Percentiles rank a stretch among this genome's conserved stretches.
Evolutionary conservation across 1,140 invertebrate genomes (phyloP).

Genomic region (Drosophila leontia): DNA sequence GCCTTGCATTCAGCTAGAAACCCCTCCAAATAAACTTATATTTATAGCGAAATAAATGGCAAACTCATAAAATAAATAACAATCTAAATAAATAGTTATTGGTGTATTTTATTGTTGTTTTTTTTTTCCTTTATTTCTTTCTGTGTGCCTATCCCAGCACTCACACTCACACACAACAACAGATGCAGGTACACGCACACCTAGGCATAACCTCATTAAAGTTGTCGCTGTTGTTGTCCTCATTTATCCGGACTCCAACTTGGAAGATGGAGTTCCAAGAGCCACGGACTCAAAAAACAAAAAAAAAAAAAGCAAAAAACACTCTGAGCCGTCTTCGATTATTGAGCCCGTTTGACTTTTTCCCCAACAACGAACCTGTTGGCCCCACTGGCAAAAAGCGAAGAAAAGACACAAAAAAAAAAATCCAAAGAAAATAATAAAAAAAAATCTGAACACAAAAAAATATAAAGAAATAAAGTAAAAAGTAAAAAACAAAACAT

Average conservation of each 20-base stretch:
- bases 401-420: conserved; percentile 33
- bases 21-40: not conserved
- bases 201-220: conserved; percentile 79
- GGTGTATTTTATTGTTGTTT: not conserved
- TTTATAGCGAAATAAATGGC: conserved; percentile 3
- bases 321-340: conserved; percentile 62
- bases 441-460: conserved; percentile 27
- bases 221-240: conserved; percentile 79
- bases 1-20: not conserved
- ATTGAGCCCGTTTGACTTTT: conserved; percentile 79
- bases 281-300: conserved; percentile 30
- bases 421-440: conserved; percentile 13
- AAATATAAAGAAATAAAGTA: conserved; percentile 24
- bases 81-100: conserved; percentile 11
- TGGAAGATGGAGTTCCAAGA: conserved; percentile 45
- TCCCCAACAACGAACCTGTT: conserved; percentile 70
- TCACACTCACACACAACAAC: conserved; percentile 20
- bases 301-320: not conserved
- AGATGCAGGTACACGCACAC: conserved; percentile 19
- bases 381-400: conserved; percentile 63
- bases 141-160: conserved; percentile 58
- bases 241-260: conserved; percentile 69
- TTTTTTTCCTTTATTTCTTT: not conserved
- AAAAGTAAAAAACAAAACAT: conserved; percentile 37
- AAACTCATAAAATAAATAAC: conserved; percentile 1